Evolutionary conservation across 1,140 invertebrate species (phyloP).

Genomic region (Apolygus lucorum): DNA sequence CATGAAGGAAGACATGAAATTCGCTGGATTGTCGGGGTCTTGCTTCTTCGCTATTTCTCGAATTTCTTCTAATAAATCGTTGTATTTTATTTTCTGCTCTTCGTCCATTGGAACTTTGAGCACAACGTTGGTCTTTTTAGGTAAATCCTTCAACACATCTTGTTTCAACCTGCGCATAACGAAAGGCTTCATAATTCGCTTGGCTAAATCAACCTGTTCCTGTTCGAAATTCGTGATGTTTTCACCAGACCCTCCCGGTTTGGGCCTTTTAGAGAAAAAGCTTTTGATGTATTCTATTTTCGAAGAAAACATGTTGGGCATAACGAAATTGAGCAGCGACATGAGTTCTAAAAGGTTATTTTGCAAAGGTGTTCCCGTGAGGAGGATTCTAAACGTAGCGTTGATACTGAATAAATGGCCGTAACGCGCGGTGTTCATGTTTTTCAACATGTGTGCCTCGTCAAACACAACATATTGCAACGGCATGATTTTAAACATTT

Average conservation of each 20-base stretch:
- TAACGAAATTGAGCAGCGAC: constrained; percentile 89
- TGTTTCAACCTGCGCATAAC: constrained; percentile 81
- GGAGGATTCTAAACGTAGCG: constrained; percentile 66
- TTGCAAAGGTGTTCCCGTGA: constrained; percentile 90
- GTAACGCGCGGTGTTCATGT: constrained; percentile 87
- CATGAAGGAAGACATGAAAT: constrained; percentile 68
- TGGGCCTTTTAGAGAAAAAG: constrained; percentile 55
- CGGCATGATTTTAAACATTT: constrained; percentile 72
- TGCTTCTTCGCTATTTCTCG: constrained; percentile 46
- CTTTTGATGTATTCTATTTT: constrained; percentile 81
- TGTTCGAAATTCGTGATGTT: constrained; percentile 65
- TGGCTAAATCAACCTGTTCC: constrained; percentile 83
- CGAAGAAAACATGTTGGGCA: constrained; percentile 86
- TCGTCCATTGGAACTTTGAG: constrained; percentile 55
- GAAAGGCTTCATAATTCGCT: constrained; percentile 93
- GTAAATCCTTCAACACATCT: constrained; percentile 73
- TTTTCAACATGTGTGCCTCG: constrained; percentile 96
- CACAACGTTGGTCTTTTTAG: constrained; percentile 64
- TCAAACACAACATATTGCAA: constrained; percentile 93
- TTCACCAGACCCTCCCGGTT: constrained; percentile 38
- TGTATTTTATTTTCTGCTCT: constrained; percentile 65
- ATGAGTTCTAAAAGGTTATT: constrained; percentile 94
- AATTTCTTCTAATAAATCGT: constrained; percentile 62
- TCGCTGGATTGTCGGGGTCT: constrained; percentile 10
- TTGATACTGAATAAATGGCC: constrained; percentile 81